Conservation (phyloP, 2,113 vertebrate genomes). For the Megaceryle maxima region DNA sequence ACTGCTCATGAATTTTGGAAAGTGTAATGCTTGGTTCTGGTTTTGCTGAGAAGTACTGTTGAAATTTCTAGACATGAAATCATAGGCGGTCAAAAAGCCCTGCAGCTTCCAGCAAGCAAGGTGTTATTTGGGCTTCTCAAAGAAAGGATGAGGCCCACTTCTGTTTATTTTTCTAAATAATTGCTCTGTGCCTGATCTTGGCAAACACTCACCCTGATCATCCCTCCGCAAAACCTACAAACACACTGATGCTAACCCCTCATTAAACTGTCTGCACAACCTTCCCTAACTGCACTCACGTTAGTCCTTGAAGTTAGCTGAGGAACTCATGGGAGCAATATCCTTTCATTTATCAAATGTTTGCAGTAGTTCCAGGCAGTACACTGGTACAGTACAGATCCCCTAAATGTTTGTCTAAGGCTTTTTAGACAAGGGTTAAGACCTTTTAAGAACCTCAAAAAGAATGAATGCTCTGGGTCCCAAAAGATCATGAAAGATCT, state of each 20-base stretch:
- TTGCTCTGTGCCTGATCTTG: accelerated
- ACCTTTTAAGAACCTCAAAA: not conserved
- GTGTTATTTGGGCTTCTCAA: not conserved
- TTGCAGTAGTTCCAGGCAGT: not conserved
- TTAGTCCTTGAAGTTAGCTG: not conserved
- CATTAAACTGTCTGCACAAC: not conserved
- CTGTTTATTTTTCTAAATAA: not conserved
- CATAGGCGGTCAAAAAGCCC: not conserved
- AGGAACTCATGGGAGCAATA: not conserved
- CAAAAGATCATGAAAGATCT: not conserved
- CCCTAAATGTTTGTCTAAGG: not conserved
- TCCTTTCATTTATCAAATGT: not conserved
- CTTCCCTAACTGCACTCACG: accelerated
- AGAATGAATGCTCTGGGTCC: too few relatives aligned
- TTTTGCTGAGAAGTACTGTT: not conserved
- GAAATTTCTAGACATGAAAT: not conserved
- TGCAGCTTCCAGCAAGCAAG: not conserved
- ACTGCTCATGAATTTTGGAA: not conserved
- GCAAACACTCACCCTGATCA: not conserved
- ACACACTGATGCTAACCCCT: not conserved
- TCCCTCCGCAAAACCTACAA: not conserved
- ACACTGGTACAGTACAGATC: not conserved
- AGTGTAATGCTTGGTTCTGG: not conserved
- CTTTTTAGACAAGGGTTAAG: not conserved
- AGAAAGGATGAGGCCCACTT: not conserved